Base-by-base conservation (phyloP, 2,113 vertebrate species). In the Trematocara stigmaticum region DNA sequence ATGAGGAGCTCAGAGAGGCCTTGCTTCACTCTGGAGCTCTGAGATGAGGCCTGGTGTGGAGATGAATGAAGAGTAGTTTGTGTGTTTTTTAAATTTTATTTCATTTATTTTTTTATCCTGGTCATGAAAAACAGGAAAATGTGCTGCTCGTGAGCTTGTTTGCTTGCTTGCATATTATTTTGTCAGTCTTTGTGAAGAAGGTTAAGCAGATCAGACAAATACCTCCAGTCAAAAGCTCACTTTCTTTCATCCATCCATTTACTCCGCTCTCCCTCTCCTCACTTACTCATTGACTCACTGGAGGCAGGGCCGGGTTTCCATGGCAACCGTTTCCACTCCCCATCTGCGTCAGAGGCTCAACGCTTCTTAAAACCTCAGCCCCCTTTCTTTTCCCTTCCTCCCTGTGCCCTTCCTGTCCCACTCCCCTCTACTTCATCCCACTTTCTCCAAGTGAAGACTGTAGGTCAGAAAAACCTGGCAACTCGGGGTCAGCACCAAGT, bases 271-370 rank as follows among this genome's bases (percentile, higher is more conserved):
- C 78, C 79, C 59, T 79, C 82, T 64, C 42, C 59, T 91, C 82
- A 84, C 87, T 90, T 52, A 83, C 91, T 94, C 92, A 88, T 89
- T 86, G 90, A 95, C 88, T 95, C 88, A 82, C 82, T 92, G 87
- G 90, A 92, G 91, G 88, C 83, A 88, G 84, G 92, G 89, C 31
- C 81, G 91, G 81, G 95, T 96, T 96, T 93, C 96, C 94, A 96
- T 96, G 92, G 94, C 91, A 95, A 96, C 96, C 66, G 6, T 91
- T 90, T 93, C 93, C 90, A 88, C 89, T 95, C 91, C 93, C 88
- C 56, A 51, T 82, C 92, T 93, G 90, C 91, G 84, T 94, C 91
- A 95, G 90, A 91, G 89, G 76, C 91, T 91, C 76, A 20, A 85
- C 83, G 90, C 87, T 66, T 91, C 91, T 93, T 85, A 91, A 94